A percentile compares a stretch with the other conserved stretches of the same genome.
Evolutionary conservation across 1,140 invertebrate genomes (phyloP).

Genomic region (Cydia fagiglandana): DNA sequence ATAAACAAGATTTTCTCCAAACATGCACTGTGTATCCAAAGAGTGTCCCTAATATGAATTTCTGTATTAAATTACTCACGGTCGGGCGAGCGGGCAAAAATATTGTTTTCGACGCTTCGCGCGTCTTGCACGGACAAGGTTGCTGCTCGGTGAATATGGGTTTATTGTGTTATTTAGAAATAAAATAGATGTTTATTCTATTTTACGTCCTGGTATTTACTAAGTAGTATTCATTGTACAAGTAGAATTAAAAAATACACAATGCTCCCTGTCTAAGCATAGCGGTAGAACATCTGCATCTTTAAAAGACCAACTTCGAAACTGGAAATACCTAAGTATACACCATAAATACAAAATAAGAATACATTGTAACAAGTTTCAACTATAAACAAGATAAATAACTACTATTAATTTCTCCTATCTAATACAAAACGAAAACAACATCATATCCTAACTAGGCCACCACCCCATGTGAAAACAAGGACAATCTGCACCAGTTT

Average conservation of each 20-base stretch:
- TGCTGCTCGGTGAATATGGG: not conserved
- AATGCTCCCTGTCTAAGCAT: not conserved
- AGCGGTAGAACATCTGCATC: not conserved
- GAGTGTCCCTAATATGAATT: slow-evolving; percentile 74
- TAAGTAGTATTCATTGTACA: not conserved
- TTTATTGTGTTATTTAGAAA: not conserved
- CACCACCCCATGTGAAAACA: slow-evolving; percentile 20
- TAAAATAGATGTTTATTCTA: not conserved
- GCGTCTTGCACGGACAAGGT: slow-evolving; percentile 29
- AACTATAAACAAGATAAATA: no score
- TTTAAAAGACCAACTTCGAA: no score
- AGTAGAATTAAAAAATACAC: not conserved
- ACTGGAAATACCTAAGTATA: no score
- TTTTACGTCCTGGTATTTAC: not conserved
- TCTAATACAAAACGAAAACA: not conserved
- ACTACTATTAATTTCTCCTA: no score
- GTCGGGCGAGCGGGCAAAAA: slow-evolving; percentile 71
- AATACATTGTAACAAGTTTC: no score
- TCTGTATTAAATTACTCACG: slow-evolving; percentile 77
- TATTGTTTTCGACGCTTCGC: slow-evolving; percentile 70
- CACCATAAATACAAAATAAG: no score
- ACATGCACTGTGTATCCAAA: slow-evolving; percentile 50
- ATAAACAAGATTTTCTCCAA: not conserved
- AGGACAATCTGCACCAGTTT: slow-evolving; percentile 49
- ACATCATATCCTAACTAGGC: slow-evolving; percentile 20